Evolutionary conservation across 2,797 vertebrate genomes (phyloP).

Genomic region (Meriones psammophilus): DNA sequence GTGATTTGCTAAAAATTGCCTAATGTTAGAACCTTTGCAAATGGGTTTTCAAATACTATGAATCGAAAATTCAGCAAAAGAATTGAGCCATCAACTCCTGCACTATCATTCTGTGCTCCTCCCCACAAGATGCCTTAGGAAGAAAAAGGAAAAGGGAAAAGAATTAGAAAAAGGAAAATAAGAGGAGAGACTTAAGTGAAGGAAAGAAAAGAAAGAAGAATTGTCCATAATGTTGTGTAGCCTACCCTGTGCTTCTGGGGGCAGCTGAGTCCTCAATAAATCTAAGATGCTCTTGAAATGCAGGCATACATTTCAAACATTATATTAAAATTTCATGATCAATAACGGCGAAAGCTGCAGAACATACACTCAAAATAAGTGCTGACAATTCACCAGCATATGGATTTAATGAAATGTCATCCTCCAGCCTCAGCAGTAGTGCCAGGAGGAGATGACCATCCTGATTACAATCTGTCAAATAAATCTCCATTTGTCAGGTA

Average conservation of each 20-base stretch:
- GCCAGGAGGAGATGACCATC: constrained; percentile 75
- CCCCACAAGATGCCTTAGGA: not conserved
- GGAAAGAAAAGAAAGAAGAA: constrained; percentile 28
- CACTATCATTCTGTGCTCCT: not conserved
- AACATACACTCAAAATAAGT: constrained; percentile 83
- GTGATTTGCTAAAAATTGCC: constrained; percentile 45
- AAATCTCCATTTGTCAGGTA: constrained; percentile 75
- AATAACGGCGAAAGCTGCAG: constrained; percentile 86
- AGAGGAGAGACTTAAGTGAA: not conserved
- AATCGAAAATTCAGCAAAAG: constrained; percentile 58
- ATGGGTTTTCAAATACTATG: not conserved
- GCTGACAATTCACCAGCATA: constrained; percentile 86
- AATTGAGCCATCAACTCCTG: constrained; percentile 64
- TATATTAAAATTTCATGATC: constrained; percentile 90
- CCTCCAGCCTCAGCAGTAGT: constrained; percentile 69
- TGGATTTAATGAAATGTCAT: constrained; percentile 87
- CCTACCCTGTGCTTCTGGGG: constrained; percentile 67
- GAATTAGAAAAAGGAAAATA: not conserved
- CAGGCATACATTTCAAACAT: constrained; percentile 85
- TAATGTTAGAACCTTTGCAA: constrained; percentile 43
- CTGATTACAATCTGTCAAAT: constrained; percentile 85
- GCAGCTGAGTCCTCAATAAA: constrained; percentile 84
- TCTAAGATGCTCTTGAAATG: constrained; percentile 85
- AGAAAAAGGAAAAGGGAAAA: not conserved
- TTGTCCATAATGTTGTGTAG: constrained; percentile 57